Conservation (phyloP, 2,797 vertebrate genomes). For the Hylomyscus alleni region DNA sequence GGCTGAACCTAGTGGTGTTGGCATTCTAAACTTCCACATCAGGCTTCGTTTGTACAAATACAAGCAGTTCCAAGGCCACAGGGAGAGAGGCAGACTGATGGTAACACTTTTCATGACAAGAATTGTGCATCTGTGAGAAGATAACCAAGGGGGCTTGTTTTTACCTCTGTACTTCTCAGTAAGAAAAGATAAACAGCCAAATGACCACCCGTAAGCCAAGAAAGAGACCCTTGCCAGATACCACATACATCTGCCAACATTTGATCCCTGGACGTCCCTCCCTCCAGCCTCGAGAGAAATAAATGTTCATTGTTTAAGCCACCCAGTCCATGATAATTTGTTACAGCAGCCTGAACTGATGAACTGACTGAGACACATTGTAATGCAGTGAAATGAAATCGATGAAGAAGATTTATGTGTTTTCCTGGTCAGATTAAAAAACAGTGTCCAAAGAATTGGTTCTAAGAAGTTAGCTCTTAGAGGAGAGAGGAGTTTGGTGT, state of each 20-base stretch:
- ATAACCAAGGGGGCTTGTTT: background rate
- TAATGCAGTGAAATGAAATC: background rate
- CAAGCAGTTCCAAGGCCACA: background rate
- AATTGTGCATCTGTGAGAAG: background rate
- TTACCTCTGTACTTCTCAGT: background rate
- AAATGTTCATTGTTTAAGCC: background rate
- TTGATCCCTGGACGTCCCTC: background rate
- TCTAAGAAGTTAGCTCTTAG: background rate
- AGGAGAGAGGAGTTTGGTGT: background rate
- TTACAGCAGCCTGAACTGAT: background rate
- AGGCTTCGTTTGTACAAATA: background rate
- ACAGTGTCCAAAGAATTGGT: background rate
- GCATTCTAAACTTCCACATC: background rate
- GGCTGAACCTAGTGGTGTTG: background rate
- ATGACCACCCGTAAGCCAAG: background rate
- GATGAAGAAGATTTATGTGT: background rate
- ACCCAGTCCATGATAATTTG: background rate
- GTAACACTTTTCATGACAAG: background rate
- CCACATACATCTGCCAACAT: background rate
- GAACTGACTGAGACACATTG: background rate
- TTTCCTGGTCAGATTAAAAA: conserved; percentile 6
- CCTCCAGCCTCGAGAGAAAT: background rate
- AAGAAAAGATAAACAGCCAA: background rate
- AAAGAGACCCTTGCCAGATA: background rate
- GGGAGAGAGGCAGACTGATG: background rate